Percentiles rank a stretch among this genome's conserved stretches.
Evolutionary conservation across 2,113 vertebrate species (phyloP).

Genomic region (Lucifuga dentata): DNA sequence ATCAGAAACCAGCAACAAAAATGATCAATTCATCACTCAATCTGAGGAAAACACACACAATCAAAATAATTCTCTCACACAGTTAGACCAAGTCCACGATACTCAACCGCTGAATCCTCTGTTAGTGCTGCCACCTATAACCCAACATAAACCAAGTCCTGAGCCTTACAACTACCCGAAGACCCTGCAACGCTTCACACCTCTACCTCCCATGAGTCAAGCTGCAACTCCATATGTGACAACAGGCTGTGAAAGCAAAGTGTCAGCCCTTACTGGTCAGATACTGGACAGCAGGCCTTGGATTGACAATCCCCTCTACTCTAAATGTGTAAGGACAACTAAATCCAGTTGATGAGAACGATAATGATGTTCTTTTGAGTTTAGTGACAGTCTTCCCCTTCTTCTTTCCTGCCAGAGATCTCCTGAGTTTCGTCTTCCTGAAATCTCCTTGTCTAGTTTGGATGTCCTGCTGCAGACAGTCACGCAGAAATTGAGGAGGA

Average conservation of each 20-base stretch:
- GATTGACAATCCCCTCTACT: slow-evolving; percentile 30
- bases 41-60: slow-evolving; percentile 4
- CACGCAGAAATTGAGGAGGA: slow-evolving; percentile 49
- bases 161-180: not conserved
- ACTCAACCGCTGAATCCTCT: not conserved
- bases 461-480: slow-evolving; percentile 57
- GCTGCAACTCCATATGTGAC: slow-evolving; percentile 1
- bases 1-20: slow-evolving; percentile 11
- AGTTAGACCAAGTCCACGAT: not conserved
- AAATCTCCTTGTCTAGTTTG: slow-evolving; percentile 60
- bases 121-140: slow-evolving; percentile 22
- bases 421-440: slow-evolving; percentile 50
- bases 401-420: slow-evolving; percentile 30
- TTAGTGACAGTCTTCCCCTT: no score
- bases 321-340: slow-evolving; percentile 50
- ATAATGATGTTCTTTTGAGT: no score
- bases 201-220: slow-evolving; percentile 25
- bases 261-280: slow-evolving; percentile 15
- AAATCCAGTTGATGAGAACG: not conserved
- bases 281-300: slow-evolving; percentile 22
- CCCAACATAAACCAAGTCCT: not conserved
- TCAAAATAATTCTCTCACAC: not conserved
- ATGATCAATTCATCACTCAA: not conserved
- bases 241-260: not conserved
- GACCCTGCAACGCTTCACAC: not conserved